Evolutionary conservation across 2,797 vertebrate genomes (phyloP).

Genomic region (Sebastes melanostomus): DNA sequence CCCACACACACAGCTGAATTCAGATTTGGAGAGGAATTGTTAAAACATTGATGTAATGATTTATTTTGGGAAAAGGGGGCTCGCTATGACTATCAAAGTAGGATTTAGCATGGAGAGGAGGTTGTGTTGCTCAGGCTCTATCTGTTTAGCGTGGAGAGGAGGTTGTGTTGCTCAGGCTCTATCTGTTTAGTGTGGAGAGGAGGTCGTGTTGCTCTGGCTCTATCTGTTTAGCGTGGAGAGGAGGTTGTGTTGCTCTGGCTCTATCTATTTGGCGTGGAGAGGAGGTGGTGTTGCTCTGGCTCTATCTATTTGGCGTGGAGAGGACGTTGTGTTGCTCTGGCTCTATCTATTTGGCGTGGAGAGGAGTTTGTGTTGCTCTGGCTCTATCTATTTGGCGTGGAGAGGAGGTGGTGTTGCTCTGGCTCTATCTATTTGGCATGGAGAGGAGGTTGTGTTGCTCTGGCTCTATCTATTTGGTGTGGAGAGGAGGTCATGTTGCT

Average conservation of each 20-base stretch:
- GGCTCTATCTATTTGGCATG: accelerated
- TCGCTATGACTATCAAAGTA: background rate
- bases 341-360: no score
- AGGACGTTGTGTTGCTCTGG: no score
- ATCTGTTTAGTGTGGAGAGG: no score
- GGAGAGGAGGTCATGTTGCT: accelerated
- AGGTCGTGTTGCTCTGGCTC: no score
- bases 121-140: accelerated
- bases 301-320: no score
- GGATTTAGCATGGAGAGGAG: no score
- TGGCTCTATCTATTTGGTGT: no score
- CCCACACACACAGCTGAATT: background rate
- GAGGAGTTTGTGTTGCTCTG: accelerated
- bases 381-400: accelerated
- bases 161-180: accelerated
- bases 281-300: accelerated
- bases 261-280: no score
- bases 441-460: accelerated
- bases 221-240: accelerated
- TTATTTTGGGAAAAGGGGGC: background rate
- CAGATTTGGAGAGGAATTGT: constrained; percentile 7
- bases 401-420: accelerated
- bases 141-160: no score
- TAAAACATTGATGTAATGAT: background rate
- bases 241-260: no score